phyloP scores from a whole-genome alignment of 2,113 vertebrate genomes.

The Chionodraco myersi region DNA sequence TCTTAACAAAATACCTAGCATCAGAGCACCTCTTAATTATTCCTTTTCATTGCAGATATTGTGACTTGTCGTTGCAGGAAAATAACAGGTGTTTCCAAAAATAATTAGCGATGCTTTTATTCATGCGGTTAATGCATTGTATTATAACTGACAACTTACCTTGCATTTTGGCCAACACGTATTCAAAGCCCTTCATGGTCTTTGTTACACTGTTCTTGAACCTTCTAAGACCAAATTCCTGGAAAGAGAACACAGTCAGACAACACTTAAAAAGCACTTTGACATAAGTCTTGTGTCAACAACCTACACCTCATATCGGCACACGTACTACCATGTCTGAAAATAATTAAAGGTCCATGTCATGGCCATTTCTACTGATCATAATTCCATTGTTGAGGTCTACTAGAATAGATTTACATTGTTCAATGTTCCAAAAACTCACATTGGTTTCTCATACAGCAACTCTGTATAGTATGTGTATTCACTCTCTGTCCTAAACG shows the following conservation, averaged over 20 bases:
- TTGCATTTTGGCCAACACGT: slow-evolving; percentile 94
- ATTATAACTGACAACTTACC: slow-evolving; percentile 79
- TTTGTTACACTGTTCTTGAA: slow-evolving; percentile 97
- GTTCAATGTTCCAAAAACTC: too few relatives aligned
- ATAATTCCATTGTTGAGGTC: too few relatives aligned
- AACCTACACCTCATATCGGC: neutral
- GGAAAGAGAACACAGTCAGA: slow-evolving; percentile 41
- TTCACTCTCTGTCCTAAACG: too few relatives aligned
- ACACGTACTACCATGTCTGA: neutral
- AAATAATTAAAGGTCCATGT: neutral
- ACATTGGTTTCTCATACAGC: too few relatives aligned
- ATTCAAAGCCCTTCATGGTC: slow-evolving; percentile 96
- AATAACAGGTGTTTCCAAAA: neutral
- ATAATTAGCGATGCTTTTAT: neutral
- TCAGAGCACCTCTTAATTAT: neutral
- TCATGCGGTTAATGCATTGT: neutral
- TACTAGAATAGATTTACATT: too few relatives aligned
- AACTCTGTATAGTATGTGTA: too few relatives aligned
- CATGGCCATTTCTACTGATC: too few relatives aligned
- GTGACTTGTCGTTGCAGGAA: neutral
- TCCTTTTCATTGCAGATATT: neutral
- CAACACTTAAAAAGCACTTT: neutral
- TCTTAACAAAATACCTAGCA: neutral
- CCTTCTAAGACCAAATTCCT: slow-evolving; percentile 97
- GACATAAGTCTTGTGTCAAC: neutral